Conservation (phyloP, 2,888 invertebrate species). For the Melolontha melolontha region DNA sequence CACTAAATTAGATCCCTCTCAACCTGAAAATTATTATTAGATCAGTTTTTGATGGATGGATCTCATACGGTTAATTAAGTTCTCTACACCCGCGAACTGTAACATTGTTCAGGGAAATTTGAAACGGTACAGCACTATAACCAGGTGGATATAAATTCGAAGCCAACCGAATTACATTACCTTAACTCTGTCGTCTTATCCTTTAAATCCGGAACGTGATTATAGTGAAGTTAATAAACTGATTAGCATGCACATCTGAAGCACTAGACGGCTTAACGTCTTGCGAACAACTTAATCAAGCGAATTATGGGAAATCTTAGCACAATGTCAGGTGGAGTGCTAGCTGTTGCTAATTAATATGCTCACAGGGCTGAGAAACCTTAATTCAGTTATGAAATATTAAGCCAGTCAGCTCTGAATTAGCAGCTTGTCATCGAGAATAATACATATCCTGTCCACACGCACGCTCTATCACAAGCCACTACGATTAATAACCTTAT, state of each 20-base stretch:
- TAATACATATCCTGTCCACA: conserved; percentile 55
- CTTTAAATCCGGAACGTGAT: conserved; percentile 56
- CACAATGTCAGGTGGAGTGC: conserved; percentile 60
- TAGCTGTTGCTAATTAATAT: conserved; percentile 59
- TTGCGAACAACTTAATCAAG: conserved; percentile 60
- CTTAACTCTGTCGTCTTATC: conserved; percentile 52
- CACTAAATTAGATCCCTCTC: conserved; percentile 10
- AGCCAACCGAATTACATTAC: conserved; percentile 40
- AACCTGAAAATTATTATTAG: conserved; percentile 27
- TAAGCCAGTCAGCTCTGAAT: conserved; percentile 59
- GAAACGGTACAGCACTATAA: conserved; percentile 9
- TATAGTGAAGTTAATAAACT: conserved; percentile 61
- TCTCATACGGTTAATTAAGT: conserved; percentile 34
- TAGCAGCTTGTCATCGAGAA: conserved; percentile 59
- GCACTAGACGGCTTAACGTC: conserved; percentile 56
- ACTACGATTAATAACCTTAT: conserved; percentile 58
- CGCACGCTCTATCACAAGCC: conserved; percentile 46
- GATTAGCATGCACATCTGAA: conserved; percentile 60
- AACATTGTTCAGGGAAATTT: neutral
- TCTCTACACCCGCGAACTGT: conserved; percentile 21
- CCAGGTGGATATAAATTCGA: conserved; percentile 40
- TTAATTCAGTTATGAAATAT: conserved; percentile 64
- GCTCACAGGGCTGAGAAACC: conserved; percentile 58
- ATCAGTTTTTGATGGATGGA: conserved; percentile 31
- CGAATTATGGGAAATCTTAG: conserved; percentile 62